Percentiles rank a stretch among this genome's conserved stretches.
These are phyloP conservation scores for Leptobrachium ailaonicum DNA, from an alignment of 2,113 vertebrate genomes.

Conservation along the genomic window DNA sequence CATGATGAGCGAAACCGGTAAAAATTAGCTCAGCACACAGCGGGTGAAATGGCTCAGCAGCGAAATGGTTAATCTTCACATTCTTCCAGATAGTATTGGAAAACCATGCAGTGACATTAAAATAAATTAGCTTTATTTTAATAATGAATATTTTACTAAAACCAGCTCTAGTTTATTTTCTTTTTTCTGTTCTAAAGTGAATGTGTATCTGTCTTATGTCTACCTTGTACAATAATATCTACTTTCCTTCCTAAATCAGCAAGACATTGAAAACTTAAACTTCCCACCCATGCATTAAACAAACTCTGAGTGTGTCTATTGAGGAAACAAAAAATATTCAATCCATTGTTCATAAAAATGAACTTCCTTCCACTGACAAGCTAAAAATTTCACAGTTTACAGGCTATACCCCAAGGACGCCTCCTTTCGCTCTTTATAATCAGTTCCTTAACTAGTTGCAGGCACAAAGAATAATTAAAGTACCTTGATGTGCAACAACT, in stretches of 20 bases:
- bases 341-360: constrained; percentile 27
- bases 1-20: no score
- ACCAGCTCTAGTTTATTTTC: no score
- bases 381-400: constrained; percentile 10
- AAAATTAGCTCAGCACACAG: no score
- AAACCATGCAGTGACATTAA: constrained; percentile 11
- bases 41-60: no score
- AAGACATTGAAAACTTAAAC: constrained; percentile 29
- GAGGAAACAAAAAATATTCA: constrained; percentile 26
- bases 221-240: no score
- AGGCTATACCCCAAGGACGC: neutral
- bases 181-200: no score
- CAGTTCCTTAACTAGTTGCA: constrained; percentile 16
- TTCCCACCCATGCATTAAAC: constrained; percentile 19
- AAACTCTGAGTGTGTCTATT: constrained; percentile 26
- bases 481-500: no score
- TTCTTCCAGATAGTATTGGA: no score
- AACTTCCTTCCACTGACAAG: constrained; percentile 19
- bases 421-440: neutral
- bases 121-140: no score
- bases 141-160: neutral
- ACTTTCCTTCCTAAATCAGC: constrained; percentile 1
- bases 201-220: no score
- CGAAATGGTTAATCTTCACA: no score
- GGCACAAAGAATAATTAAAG: constrained; percentile 3